These are phyloP conservation scores for Harpagoxenus sublaevis DNA, from an alignment of 2,888 invertebrate species.

Conservation along the genomic window DNA sequence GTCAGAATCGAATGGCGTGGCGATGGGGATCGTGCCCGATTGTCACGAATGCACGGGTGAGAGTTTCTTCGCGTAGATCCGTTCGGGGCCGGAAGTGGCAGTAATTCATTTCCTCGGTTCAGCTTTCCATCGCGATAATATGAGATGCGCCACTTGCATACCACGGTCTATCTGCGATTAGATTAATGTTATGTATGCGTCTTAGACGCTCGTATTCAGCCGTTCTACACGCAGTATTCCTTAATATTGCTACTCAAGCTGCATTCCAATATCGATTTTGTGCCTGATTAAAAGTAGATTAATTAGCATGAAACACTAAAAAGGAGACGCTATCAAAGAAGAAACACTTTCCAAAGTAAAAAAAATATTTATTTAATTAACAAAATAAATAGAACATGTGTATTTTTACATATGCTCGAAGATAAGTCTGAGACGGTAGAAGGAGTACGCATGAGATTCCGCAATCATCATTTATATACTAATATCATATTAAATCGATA, in stretches of 20 bases:
- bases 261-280: neutral
- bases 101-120: conserved; percentile 78
- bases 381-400: conserved; percentile 78
- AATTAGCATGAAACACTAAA: neutral
- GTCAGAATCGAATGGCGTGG: conserved; percentile 79
- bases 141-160: conserved; percentile 20
- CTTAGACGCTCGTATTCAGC: neutral
- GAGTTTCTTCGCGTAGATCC: conserved; percentile 70
- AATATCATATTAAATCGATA: conserved; percentile 4
- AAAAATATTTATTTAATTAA: conserved; percentile 74
- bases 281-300: neutral
- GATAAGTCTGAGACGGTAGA: conserved; percentile 8
- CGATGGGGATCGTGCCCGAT: conserved; percentile 24
- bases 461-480: conserved; percentile 25
- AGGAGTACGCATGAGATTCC: neutral
- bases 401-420: conserved; percentile 72
- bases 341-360: conserved; percentile 34
- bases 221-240: neutral
- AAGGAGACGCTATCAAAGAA: neutral
- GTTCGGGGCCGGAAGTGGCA: conserved; percentile 75
- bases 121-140: conserved; percentile 72
- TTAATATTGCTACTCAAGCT: neutral
- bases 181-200: neutral
- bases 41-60: conserved; percentile 71
- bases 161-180: neutral